Percentiles rank a stretch among this genome's conserved stretches.
Conservation (phyloP, 2,113 vertebrate genomes). For the Prochilodus magdalenae region DNA sequence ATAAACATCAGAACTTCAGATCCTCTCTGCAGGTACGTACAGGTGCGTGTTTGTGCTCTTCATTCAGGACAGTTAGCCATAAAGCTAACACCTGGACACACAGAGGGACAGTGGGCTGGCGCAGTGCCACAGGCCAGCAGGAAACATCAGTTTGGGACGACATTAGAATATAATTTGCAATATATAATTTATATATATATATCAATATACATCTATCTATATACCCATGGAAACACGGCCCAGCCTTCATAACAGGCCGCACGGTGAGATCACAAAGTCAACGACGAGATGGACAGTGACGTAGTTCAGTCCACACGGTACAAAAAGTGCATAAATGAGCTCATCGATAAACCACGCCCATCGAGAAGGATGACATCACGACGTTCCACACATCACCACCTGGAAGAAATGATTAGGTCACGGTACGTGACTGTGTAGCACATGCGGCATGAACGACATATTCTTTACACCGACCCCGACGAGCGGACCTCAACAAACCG, state of each 20-base stretch:
- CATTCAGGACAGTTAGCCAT: background rate
- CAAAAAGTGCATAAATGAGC: constrained; percentile 56
- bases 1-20: background rate
- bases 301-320: constrained; percentile 39
- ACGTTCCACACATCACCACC: constrained; percentile 27
- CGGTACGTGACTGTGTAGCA: constrained; percentile 13
- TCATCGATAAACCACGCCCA: constrained; percentile 24
- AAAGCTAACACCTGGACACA: background rate
- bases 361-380: constrained; percentile 27
- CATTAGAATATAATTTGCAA: background rate
- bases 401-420: constrained; percentile 46
- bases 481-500: constrained; percentile 1
- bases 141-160: background rate
- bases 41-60: constrained; percentile 2
- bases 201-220: background rate
- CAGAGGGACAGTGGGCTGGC: background rate
- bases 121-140: background rate
- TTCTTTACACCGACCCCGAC: constrained; percentile 5
- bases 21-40: background rate
- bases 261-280: constrained; percentile 41
- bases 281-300: constrained; percentile 40
- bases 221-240: background rate
- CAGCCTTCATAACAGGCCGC: constrained; percentile 18
- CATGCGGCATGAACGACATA: background rate
- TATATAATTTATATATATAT: background rate